Evolutionary conservation across 2,797 vertebrate genomes (phyloP), one percentile per base, ranked within the genome.

Genomic region (Kryptopterus vitreolus): DNA sequence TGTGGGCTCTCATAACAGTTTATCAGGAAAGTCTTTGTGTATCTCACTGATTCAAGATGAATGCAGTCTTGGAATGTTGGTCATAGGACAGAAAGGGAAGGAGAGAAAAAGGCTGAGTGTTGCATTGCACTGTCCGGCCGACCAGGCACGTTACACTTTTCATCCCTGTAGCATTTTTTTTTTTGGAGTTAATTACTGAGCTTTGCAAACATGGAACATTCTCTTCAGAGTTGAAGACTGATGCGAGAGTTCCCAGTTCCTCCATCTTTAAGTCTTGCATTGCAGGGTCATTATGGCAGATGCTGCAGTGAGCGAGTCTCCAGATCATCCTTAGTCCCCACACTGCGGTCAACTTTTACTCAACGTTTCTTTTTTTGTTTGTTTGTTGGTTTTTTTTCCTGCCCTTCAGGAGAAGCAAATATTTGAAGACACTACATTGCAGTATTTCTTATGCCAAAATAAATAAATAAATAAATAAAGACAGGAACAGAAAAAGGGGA

Each of bases 231-330:
- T 78, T 78, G 81, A 79, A 86, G 84, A 89, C 83, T 86, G 89
- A 91, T 89, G 88, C 4, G 80, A 80, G 78, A 31, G 75, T 85
- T 85, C 78, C 33, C 80, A 31, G 83, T 76, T 85, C 80, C 88
- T 89, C 82, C 66, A 84, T 87, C 88, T 86, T 85, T 84, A 80
- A n/a, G 52, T 71, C 69, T 11, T 20, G 84, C 87, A 90, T 87
- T 93, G 91, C 90, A 87, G 85, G 89, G 89, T 93, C 91, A 91
- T 90, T 84, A 85, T 82, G 81, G 86, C 86, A 86, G 82, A 76
- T 82, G 76, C 46, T 80, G 84, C 82, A 84, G 83, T 82, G 38
- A 79, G 38, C 82, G 81, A 73, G 77, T 77, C 86, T 84, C 75
- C 72, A 83, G 26, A 87, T 88, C 78, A 87, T 87, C 88, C 84